Conservation (phyloP, 2,797 vertebrate genomes). For the Tamandua tetradactyla region DNA sequence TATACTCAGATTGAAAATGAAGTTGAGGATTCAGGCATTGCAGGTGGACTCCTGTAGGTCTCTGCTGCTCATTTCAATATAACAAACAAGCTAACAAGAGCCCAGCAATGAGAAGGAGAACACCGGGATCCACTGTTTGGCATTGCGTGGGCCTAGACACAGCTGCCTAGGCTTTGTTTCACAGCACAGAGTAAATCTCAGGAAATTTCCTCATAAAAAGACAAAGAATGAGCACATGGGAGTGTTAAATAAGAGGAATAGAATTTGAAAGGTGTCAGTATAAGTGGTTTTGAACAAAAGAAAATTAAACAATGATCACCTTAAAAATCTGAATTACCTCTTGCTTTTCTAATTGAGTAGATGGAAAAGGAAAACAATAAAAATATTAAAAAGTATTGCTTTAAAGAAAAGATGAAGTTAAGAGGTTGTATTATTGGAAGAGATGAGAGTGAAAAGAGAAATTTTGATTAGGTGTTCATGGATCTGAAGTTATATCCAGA, state of each 20-base stretch:
- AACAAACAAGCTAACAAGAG: slow-evolving; percentile 65
- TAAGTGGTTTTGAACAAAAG: slow-evolving; percentile 78
- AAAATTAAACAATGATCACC: slow-evolving; percentile 76
- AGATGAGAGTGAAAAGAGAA: neutral
- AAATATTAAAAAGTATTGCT: slow-evolving; percentile 54
- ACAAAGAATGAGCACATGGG: slow-evolving; percentile 76
- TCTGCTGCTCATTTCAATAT: slow-evolving; percentile 54
- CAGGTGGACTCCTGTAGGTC: slow-evolving; percentile 55
- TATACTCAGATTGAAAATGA: neutral
- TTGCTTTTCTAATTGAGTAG: slow-evolving; percentile 66
- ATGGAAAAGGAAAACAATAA: neutral
- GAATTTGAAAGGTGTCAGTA: slow-evolving; percentile 79
- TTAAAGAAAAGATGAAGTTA: slow-evolving; percentile 58
- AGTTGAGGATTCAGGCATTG: slow-evolving; percentile 20
- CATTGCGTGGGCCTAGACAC: slow-evolving; percentile 66
- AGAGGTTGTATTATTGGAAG: neutral
- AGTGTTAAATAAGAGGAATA: slow-evolving; percentile 73
- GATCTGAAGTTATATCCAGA: slow-evolving; percentile 19
- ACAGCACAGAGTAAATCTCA: slow-evolving; percentile 72
- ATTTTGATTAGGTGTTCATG: slow-evolving; percentile 10
- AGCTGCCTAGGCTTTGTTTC: slow-evolving; percentile 76
- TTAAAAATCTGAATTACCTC: slow-evolving; percentile 68
- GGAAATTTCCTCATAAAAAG: slow-evolving; percentile 69
- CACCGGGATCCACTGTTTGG: slow-evolving; percentile 63
- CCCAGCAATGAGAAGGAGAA: neutral